Evolutionary conservation across 2,888 invertebrate genomes (phyloP), one percentile per base, ranked within the genome.

Genomic region (Steinernema scapterisci): DNA sequence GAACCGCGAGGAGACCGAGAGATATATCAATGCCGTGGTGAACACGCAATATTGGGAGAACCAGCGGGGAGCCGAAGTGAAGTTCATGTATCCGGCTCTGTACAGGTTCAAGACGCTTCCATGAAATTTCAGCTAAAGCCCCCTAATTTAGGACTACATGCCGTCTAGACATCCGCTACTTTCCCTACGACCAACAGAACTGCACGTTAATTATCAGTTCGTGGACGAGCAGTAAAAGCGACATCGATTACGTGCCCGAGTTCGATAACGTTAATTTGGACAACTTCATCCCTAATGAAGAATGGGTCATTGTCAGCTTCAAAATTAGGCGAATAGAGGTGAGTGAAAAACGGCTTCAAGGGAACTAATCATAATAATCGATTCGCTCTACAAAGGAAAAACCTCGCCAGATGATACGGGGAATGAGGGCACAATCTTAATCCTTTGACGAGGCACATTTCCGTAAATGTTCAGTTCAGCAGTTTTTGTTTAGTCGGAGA

Each of bases 61-160:
- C 16, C 75, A 83, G 71, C 78, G 80, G 43, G 86, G 86, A 27
- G 83, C 85, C 0, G 82, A 85, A 51, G 80, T 86, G 11, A 83
- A 82, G 76, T 86, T 86, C 70, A 86, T 86, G 86, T 86, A 86
- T 74, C 86, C 86, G 1, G 85, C 86, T 21, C 70, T 86, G 54
- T 86, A 86, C 71, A 75, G 81, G 79, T 77, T 23, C 16, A 13
- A 16, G 9, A n/a, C 16, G 46, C 38, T 9, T 76, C 51, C 5
- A 9, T 38, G 13, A 48, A 19, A 9, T 21, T 2, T 7, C 38
- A 25, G 3, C 13, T n/a, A n/a, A 16, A 3, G 52, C 25, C 23
- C 48, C 25, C 27, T 23, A n/a, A n/a, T 73, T 52, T 38, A 79
- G 85, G 54, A 85, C 86, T 6, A 85, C 85, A 74, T 86, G 86